Base-by-base conservation (phyloP, 53 echinoderm and acorn worm species). In the Paracentrotus lividus region DNA sequence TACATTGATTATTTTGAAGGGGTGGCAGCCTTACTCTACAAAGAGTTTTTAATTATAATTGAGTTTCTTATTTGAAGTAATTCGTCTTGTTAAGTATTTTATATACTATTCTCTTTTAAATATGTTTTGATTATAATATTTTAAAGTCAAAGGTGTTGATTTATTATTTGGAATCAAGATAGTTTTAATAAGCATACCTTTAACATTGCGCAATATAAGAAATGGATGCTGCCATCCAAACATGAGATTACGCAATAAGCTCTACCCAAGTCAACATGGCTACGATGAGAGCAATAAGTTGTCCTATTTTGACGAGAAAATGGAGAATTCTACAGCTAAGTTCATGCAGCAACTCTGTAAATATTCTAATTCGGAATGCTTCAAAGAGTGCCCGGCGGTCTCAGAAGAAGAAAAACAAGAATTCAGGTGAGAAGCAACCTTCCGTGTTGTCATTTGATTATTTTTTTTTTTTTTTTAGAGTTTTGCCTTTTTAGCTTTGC, bases 191-290 rank as follows among this genome's bases (percentile, higher is more conserved):
- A 40, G 40, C 40, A 40, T 38, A 36, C 72, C 72, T 72, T 36
- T 38, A 69, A 16, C 15, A 84, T 84, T 84, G 84, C 84, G 84
- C 49, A 84, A 84, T 84, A 7, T 51, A 45, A 8, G 18, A 45
- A 84, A 84, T 84, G 84, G 84, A 24, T 47, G 26, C 47, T 84
- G 7, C 84, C 84, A 45, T 3, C 47, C 6, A 84, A 84, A 84
- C 51, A 84, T 40, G 4, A 8, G 9, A 85, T 85, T 85, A 49
- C 85, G 85, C 85, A 85, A 85, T 49, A 85, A 7, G 4, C 57
- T 20, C 15, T 72, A 13, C 72, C 18, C 14, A 4, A 85, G 1
- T 49, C 29, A 85, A 49, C 85, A 85, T 85, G 85, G 85, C 85
- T 27, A 85, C 85, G 27, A 18, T 77, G 78, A 44, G 78, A 7